Evolutionary conservation across 2,797 vertebrate genomes (phyloP), one percentile per base, ranked within the genome.

Genomic region (Hypotaenidia okinawae): DNA sequence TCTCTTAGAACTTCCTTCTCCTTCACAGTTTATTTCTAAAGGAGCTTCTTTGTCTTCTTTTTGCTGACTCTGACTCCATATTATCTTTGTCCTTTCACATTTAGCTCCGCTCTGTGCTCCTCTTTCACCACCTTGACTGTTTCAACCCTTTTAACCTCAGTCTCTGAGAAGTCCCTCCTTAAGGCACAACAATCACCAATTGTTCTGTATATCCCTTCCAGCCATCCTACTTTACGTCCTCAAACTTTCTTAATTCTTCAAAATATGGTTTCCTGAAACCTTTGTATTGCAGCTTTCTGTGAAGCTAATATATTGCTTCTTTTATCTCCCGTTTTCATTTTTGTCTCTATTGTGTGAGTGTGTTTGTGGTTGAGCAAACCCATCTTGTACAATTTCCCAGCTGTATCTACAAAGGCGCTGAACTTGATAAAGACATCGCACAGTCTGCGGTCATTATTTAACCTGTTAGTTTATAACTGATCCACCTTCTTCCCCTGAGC

Each of bases 261-360:
- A 92, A 92, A 94, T 22, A 39, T 0, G 0, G 57, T 57, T 94
- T 90, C 89, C 84, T 43, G 63, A 95, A 85, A 76, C 77, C 77
- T 95, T 83, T 94, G 67, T 72, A 11, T 57, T 58, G 63, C 80
- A 74, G 83, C 82, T 90, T 55, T 51, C 92, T 88, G 84, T 90
- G 88, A 90, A 90, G 93, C 63, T 72, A 61, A 95, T 39, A 47
- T 54, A 91, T 6, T 83, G 51, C 75, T 62, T 45, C 86, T 95
- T 96, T 97, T 75, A 95, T 93, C 84, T 93, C 84, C 9, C 33
- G 45, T 87, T 95, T 91, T 94, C 91, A 93, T 97, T 96, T 93
- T 89, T 5, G 0, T 27, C 66, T 91, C 84, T 84, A 39, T 91
- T 92, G 90, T 93, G 74, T 1, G 8, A 72, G 6, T 3, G 49